Evolutionary conservation across 1,140 invertebrate species (phyloP), one percentile per base, ranked within the genome.

Genomic region (Portunus trituberculatus): DNA sequence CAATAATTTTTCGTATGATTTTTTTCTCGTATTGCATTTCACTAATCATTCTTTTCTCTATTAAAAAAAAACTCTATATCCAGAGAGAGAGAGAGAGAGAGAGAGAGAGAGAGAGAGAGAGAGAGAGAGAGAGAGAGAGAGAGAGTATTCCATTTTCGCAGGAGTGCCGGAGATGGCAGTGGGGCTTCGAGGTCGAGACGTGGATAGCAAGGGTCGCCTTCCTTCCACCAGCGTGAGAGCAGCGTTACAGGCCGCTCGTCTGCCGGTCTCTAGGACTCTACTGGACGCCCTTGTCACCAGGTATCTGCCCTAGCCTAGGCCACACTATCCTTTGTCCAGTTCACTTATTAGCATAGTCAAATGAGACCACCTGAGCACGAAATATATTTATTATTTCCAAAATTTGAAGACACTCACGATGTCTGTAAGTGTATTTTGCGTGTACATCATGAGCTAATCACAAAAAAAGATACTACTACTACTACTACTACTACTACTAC

Each of bases 161-260:
- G 94, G 94, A 29, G 29, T 95, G 2, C 90, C 82, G 8, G 94
- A 95, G 7, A 25, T 95, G 10, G 31, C 29, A 8, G 83, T 86
- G 16, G 94, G 94, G 1, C 52, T 95, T 29, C 94, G 91, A 10
- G 91, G 83, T 31, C 94, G 94, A 29, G 94, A 95, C 91, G 67
- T 76, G 28, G 94, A 92, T 29, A 48, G 82, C 4, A 31, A 29
- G 16, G 94, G 94, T 3, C 82, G 46, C 29, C 86, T 95, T 45
- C 84, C 82, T 6, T 31, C 94, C 28, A 4, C 31, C 32, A 87
- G 16, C 0, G 90, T 95, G 91, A 88, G 94, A 76, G 94, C 94
- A 20, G 94, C 94, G 25, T 29, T 95, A 7, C 16, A 45, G n/a
- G 91, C 94, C 16, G 92, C 89, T 45, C 91, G 91, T 20, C 94